Evolutionary conservation across 37 sponge, comb jelly and placozoan species (phyloP).

Genomic region (Hexactinellida sp.): DNA sequence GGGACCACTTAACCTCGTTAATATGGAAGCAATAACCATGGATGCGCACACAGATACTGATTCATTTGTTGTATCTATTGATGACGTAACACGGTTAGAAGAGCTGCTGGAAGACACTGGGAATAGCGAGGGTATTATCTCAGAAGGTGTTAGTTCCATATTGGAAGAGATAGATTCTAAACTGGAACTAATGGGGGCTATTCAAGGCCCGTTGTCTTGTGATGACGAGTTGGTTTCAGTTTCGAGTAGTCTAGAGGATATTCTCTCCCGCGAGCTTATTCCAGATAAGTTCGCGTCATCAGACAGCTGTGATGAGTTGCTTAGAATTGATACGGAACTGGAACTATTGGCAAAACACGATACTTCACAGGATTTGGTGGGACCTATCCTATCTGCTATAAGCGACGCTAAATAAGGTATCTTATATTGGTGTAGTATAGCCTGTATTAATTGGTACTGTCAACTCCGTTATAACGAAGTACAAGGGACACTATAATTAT

Average conservation of each 20-base stretch:
- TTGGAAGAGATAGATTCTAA: constrained; percentile 12
- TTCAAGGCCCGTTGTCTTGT: background rate
- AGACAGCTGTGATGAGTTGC: background rate
- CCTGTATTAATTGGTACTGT: too few relatives aligned
- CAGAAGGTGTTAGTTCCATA: background rate
- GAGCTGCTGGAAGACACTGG: background rate
- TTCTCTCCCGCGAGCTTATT: background rate
- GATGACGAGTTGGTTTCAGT: background rate
- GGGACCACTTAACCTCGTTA: background rate
- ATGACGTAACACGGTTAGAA: background rate
- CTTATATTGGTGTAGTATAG: too few relatives aligned
- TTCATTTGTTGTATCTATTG: too few relatives aligned
- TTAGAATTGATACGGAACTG: background rate
- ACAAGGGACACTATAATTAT: too few relatives aligned
- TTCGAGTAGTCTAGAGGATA: background rate
- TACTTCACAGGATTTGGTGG: too few relatives aligned
- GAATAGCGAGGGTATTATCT: background rate
- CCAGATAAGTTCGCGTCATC: background rate
- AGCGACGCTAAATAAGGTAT: too few relatives aligned
- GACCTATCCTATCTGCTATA: too few relatives aligned
- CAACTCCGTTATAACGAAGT: too few relatives aligned
- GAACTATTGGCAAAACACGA: background rate
- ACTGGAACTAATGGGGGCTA: background rate
- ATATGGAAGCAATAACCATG: background rate
- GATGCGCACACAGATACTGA: background rate